Evolutionary conservation across 1,140 invertebrate species (phyloP), one percentile per base, ranked within the genome.

Genomic region (Adelges cooleyi): DNA sequence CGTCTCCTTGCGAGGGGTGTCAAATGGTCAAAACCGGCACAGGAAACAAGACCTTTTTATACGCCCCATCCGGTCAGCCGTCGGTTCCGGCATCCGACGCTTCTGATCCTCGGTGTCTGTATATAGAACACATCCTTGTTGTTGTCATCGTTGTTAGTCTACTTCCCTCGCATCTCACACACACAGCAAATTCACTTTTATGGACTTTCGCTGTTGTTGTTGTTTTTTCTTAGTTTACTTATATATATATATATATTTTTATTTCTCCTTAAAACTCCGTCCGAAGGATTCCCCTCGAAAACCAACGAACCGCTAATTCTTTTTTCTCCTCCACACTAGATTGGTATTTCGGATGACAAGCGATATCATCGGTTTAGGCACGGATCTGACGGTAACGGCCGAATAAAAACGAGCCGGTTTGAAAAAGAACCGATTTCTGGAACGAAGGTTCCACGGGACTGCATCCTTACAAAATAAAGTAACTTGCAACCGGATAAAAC

Each of bases 31-130:
- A 48, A 33, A 29, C 42, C 20, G 56, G 42, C 17, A 46, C 56
- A 40, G 56, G 56, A 62, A 48, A 62, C 56, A 48, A 48, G 56
- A 62, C 42, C 56, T 62, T 62, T 62, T 62, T 62, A 62, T 62
- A 62, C 56, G 56, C 42, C 56, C 56, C 56, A 33, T 62, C 56
- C 56, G 56, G 56, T 62, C 56, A 23, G 42, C 56, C 38, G 56
- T 62, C 54, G 54, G 38, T 62, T 62, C 56, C 56, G 56, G 40
- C 25, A 33, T 33, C 29, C 29, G 29, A 33, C 29, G 29, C 29
- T 33, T 33, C 11, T 33, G 29, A 33, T 5, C 29, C 11, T 33
- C 29, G n/a, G n/a, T 33, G 29, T 33, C 29, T 33, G 29, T 33
- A n/a, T n/a, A n/a, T n/a, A n/a, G n/a, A n/a, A n/a, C n/a, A n/a